Evolutionary conservation across 1,140 invertebrate species (phyloP).

Genomic region (Drosophila nigrodunni): DNA sequence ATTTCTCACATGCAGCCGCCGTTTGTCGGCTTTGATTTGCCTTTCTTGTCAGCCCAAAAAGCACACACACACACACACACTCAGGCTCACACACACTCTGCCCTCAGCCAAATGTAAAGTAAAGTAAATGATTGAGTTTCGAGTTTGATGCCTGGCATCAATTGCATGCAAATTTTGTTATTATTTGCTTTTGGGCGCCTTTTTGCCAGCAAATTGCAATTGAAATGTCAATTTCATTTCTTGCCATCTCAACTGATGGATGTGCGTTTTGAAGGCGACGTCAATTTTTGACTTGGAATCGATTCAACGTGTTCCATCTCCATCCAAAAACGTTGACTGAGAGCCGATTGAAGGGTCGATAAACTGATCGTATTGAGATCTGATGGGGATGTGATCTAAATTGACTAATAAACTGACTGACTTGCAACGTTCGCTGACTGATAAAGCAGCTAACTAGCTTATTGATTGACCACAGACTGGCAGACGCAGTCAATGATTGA

Average conservation of each 20-base stretch:
- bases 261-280: slow-evolving; percentile 18
- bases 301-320: slow-evolving; percentile 1
- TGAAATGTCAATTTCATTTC: slow-evolving; percentile 68
- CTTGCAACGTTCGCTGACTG: not conserved
- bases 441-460: not conserved
- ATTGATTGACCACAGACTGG: not conserved
- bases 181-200: slow-evolving; percentile 58
- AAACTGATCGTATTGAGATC: not conserved
- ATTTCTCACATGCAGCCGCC: slow-evolving; percentile 65
- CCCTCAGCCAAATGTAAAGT: slow-evolving; percentile 28
- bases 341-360: not conserved
- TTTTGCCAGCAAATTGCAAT: slow-evolving; percentile 53
- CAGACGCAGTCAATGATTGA: not conserved
- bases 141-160: slow-evolving; percentile 64
- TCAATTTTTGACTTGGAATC: not conserved
- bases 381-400: not conserved
- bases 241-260: slow-evolving; percentile 22
- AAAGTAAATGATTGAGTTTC: slow-evolving; percentile 70
- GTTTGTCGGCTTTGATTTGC: slow-evolving; percentile 40
- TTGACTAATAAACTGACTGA: not conserved
- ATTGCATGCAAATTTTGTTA: slow-evolving; percentile 78
- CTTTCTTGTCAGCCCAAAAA: slow-evolving; percentile 10
- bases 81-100: not conserved
- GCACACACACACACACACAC: slow-evolving; percentile 11
- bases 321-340: slow-evolving; percentile 5